Conservation (phyloP, 1,140 invertebrate species). For the Tenebrio molitor region DNA sequence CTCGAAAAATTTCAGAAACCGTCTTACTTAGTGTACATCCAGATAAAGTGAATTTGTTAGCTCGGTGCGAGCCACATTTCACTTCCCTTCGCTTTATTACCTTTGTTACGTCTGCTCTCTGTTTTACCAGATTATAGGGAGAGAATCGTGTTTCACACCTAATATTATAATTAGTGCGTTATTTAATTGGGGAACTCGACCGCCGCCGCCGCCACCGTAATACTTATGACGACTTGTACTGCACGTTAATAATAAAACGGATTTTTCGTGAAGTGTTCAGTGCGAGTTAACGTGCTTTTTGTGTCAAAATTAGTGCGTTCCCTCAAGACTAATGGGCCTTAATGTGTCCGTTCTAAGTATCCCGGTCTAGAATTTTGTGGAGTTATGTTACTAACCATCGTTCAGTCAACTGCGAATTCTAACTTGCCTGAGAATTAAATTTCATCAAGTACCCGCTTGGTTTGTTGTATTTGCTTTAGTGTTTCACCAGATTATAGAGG, state of each 20-base stretch:
- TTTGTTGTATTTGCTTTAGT: conserved; percentile 8
- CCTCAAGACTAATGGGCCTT: conserved; percentile 1
- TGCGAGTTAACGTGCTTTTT: too few species aligned
- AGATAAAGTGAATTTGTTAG: conserved; percentile 22
- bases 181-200: not conserved
- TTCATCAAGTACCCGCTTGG: conserved; percentile 20
- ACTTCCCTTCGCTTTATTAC: conserved; percentile 1
- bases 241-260: not conserved
- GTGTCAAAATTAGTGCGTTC: not conserved
- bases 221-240: too few species aligned
- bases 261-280: too few species aligned
- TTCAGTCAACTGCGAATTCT: conserved; percentile 1
- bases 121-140: conserved; percentile 1
- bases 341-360: conserved; percentile 8
- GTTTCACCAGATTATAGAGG: conserved; percentile 20
- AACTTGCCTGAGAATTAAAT: conserved; percentile 14
- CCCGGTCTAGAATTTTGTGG: not conserved
- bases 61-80: not conserved
- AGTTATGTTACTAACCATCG: conserved; percentile 6
- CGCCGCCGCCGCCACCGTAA: not conserved
- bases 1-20: conserved; percentile 4
- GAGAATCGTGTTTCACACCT: not conserved
- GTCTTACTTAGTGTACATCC: not conserved
- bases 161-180: conserved; percentile 6
- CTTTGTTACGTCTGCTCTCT: not conserved